Percentiles rank a stretch among this genome's conserved stretches.
Conservation (phyloP, 2,113 vertebrate species). For the Ictalurus punctatus region DNA sequence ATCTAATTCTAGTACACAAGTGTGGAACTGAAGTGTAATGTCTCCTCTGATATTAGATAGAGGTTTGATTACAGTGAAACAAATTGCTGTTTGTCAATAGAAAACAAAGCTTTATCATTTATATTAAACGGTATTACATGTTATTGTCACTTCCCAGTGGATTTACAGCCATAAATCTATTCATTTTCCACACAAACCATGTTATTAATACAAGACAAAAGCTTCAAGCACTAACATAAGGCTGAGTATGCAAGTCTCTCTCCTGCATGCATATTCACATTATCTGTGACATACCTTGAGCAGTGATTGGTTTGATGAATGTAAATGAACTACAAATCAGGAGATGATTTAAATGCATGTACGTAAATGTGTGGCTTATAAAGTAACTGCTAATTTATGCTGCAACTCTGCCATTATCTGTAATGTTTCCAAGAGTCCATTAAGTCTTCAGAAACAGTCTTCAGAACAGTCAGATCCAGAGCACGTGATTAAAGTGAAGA, state of each 20-base stretch:
- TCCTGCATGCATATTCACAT: constrained; percentile 45
- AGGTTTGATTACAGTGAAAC: constrained; percentile 15
- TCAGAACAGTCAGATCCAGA: constrained; percentile 45
- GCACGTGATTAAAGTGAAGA: constrained; percentile 48
- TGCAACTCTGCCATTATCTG: constrained; percentile 48
- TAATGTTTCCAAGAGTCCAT: constrained; percentile 54
- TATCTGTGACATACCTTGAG: constrained; percentile 36
- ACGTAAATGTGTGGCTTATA: constrained; percentile 43
- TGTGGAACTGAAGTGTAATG: constrained; percentile 2
- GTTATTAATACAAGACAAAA: constrained; percentile 2
- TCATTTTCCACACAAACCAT: constrained; percentile 8
- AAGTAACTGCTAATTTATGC: constrained; percentile 50
- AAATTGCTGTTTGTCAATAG: constrained; percentile 15
- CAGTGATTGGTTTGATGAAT: constrained; percentile 40
- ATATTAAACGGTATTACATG: constrained; percentile 18
- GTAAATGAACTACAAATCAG: constrained; percentile 47
- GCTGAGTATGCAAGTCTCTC: neutral
- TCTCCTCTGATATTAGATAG: constrained; percentile 15
- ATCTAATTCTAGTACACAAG: constrained; percentile 14
- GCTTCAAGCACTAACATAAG: neutral
- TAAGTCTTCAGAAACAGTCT: constrained; percentile 53
- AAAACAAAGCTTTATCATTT: neutral
- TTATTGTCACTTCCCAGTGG: neutral
- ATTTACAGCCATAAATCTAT: constrained; percentile 29
- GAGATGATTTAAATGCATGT: constrained; percentile 45